Evolutionary conservation across 1,140 invertebrate species (phyloP).

Genomic region (Ips typographus): DNA sequence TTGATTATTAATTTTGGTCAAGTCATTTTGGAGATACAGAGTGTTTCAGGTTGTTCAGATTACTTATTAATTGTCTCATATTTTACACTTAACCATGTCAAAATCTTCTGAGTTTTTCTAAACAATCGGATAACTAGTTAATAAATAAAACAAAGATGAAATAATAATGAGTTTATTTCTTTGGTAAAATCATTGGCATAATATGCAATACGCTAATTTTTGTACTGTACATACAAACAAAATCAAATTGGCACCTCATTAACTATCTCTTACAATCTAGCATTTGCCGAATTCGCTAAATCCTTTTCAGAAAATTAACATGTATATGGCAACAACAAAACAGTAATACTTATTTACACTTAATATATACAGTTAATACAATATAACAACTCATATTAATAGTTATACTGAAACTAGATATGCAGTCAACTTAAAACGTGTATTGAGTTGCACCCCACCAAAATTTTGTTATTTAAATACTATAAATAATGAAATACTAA

Average conservation of each 20-base stretch:
- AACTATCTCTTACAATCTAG: slow-evolving; percentile 22
- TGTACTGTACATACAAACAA: slow-evolving; percentile 45
- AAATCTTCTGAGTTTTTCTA: too few species aligned
- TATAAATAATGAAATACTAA: too few species aligned
- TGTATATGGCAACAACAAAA: slow-evolving; percentile 36
- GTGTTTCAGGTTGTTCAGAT: too few species aligned
- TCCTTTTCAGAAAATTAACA: slow-evolving; percentile 26
- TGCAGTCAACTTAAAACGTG: too few species aligned
- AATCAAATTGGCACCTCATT: slow-evolving; percentile 45
- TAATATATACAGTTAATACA: slow-evolving; percentile 1
- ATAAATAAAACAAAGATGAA: neutral
- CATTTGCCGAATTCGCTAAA: slow-evolving; percentile 7
- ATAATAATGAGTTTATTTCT: slow-evolving; percentile 41
- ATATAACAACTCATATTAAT: neutral
- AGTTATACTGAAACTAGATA: neutral
- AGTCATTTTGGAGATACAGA: too few species aligned
- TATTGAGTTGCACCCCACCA: too few species aligned
- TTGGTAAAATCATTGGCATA: slow-evolving; percentile 49
- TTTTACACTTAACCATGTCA: too few species aligned
- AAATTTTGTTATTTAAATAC: too few species aligned
- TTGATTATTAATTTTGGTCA: too few species aligned
- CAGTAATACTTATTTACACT: neutral
- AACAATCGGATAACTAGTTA: too few species aligned
- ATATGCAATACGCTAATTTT: slow-evolving; percentile 44
- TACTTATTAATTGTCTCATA: too few species aligned